Base-by-base conservation (phyloP, 1,140 invertebrate species). In the Octopus bimaculoides region DNA sequence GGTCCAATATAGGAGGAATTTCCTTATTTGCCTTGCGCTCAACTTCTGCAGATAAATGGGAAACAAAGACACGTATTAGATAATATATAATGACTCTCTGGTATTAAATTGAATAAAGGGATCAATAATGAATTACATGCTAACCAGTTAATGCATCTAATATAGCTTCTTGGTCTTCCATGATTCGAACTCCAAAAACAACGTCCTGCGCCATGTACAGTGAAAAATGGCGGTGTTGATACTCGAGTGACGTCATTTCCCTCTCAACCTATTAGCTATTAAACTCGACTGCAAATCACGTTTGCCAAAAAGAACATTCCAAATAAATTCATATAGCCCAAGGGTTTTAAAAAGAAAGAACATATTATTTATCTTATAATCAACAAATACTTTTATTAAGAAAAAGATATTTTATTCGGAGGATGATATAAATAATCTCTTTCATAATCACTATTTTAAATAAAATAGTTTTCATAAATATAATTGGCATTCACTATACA, bases 1-100 rank as follows among this genome's bases (percentile, higher is more conserved):
- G 95, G 85, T 98, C 96, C 75, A 98, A 91, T 86, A 96, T 93
- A 78, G 93, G 92, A n/a, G 96, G 96, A 86, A 98, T 96, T 7
- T 54, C 66, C 83, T 94, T 94, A 85, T 94, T 92, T 86, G 94
- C 93, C 83, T 95, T 92, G 88, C 95, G 96, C 75, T 95, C 93
- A 88, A 96, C 97, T 85, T 96, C 95, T 90, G 82, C 80, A 86
- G 84, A 52, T 52, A 81, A 83, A 80, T 78, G 77, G 54, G 75
- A 80, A 55, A 76, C 7, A 41, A 71, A 77, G 6, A 14, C 55
- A 5, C 7, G 20, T 26, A 73, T 26, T 55, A 54, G 80, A 20
- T n/a, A 77, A 5, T 2, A 78, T 55, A 20, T 73, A 75, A 56
- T 76, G 17, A 75, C 52, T 54, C 6, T 69, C 61, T 74, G 4